Conservation (phyloP, 2,113 vertebrate species). For the Natator depressus region DNA sequence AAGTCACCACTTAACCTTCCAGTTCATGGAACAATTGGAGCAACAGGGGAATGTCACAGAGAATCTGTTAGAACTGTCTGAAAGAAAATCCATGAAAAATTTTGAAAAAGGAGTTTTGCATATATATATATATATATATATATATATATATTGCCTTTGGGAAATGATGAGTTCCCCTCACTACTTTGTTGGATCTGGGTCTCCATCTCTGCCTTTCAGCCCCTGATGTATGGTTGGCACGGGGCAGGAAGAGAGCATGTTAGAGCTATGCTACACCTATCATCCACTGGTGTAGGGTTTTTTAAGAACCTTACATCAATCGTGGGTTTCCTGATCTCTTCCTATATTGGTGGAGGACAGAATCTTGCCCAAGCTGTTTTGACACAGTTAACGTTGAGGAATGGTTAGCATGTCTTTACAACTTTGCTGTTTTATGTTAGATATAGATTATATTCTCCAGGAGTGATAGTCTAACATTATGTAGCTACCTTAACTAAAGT, state of each 20-base stretch:
- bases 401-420: neutral
- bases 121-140: too few relatives aligned
- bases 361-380: neutral
- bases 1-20: neutral
- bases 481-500: neutral
- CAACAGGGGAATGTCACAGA: neutral
- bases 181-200: neutral
- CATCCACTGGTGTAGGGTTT: neutral
- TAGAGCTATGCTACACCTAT: neutral
- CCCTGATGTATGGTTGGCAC: neutral
- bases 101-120: neutral
- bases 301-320: neutral
- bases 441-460: neutral
- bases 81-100: neutral
- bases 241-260: neutral
- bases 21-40: neutral
- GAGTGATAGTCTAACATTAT: neutral
- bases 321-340: neutral
- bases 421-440: neutral
- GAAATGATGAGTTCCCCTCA: neutral
- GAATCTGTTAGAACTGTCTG: neutral
- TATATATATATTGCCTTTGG: neutral
- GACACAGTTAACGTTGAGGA: neutral
- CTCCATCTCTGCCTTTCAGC: neutral
- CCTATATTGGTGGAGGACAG: neutral